phyloP scores from a whole-genome alignment of 2,113 vertebrate species.

The Camelus bactrianus region DNA sequence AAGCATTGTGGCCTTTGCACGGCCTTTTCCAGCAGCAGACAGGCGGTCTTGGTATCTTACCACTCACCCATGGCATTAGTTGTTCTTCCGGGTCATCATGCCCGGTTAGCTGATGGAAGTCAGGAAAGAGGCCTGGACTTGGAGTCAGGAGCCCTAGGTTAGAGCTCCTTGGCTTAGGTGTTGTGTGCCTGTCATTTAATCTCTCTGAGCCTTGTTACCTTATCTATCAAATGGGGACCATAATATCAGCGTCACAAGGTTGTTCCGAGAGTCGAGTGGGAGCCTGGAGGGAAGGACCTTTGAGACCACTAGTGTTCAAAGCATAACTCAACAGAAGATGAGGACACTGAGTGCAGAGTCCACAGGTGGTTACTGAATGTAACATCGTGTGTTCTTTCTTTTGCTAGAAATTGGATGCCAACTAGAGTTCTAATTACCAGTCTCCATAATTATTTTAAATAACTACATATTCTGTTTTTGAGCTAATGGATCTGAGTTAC shows the following conservation, averaged over 20 bases:
- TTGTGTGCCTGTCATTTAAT: background rate
- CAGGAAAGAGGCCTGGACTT: background rate
- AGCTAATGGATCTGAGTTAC: slow-evolving; percentile 23
- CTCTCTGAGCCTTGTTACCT: background rate
- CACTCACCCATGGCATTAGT: fast-evolving
- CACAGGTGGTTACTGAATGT: background rate
- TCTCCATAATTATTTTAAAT: slow-evolving; percentile 41
- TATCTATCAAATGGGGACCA: background rate
- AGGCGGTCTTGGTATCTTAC: background rate
- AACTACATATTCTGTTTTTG: background rate
- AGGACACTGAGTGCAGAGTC: background rate
- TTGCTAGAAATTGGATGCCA: slow-evolving; percentile 49
- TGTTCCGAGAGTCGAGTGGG: background rate
- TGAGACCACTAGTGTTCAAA: background rate
- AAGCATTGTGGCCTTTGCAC: background rate
- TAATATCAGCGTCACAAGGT: background rate
- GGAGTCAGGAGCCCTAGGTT: background rate
- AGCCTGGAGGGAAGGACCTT: background rate
- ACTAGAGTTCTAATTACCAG: slow-evolving; percentile 18
- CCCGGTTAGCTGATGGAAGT: background rate
- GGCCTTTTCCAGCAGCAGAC: background rate
- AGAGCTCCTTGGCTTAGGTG: background rate
- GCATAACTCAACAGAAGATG: background rate
- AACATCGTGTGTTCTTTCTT: slow-evolving; percentile 28
- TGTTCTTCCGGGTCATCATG: background rate